These are phyloP conservation scores for Chitala chitala DNA, from an alignment of 2,113 vertebrate genomes.

Conservation along the genomic window DNA sequence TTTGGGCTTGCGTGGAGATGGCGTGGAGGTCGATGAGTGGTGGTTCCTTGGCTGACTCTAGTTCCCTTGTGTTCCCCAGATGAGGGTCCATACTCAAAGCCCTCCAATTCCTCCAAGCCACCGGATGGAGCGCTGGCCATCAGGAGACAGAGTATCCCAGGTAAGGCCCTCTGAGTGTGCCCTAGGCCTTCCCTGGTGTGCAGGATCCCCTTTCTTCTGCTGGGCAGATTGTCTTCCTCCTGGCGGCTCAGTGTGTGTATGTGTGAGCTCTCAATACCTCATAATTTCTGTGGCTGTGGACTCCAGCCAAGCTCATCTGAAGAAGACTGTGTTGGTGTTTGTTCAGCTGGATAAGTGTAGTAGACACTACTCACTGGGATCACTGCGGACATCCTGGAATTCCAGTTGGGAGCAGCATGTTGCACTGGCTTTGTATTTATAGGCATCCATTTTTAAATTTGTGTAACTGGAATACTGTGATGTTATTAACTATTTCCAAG, in stretches of 20 bases:
- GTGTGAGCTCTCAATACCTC: too few relatives aligned
- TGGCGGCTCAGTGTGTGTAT: neutral
- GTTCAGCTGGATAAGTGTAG: too few relatives aligned
- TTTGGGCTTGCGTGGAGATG: neutral
- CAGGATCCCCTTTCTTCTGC: neutral
- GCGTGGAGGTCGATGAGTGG: neutral
- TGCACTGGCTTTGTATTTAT: too few relatives aligned
- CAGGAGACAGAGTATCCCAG: constrained; percentile 97
- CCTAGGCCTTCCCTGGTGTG: neutral
- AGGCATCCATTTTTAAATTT: too few relatives aligned
- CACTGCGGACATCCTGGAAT: too few relatives aligned
- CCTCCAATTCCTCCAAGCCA: constrained; percentile 82
- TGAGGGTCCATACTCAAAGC: constrained; percentile 97
- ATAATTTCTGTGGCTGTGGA: neutral
- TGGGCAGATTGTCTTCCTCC: neutral
- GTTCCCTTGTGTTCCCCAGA: constrained; percentile 74
- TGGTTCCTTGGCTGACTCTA: constrained; percentile 5
- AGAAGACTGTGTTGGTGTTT: too few relatives aligned
- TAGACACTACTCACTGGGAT: too few relatives aligned
- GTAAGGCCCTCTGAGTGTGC: constrained; percentile 56
- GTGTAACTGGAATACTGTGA: too few relatives aligned
- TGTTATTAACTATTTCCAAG: too few relatives aligned
- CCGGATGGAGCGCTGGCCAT: constrained; percentile 91
- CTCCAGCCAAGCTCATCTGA: too few relatives aligned
- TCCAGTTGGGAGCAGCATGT: neutral